Base-by-base conservation (phyloP, 1,140 invertebrate species). In the Popillia japonica region DNA sequence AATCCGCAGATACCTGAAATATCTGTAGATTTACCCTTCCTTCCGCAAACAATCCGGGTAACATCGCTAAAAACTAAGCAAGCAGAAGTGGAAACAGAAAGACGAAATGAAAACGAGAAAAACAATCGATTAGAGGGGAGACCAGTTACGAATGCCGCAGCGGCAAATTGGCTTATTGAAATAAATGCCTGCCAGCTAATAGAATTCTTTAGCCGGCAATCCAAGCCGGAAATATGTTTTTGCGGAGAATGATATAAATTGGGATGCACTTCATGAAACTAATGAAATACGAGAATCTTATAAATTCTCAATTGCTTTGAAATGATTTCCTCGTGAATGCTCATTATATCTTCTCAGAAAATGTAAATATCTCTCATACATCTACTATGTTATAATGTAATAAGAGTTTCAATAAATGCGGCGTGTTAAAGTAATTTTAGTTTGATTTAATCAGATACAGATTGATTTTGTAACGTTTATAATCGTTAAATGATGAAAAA, bases 151-250 rank as follows among this genome's bases (percentile, higher is more conserved):
- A 55, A 55, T 55, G 48, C 48, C 48, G 14, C 48, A 55, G 17
- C 48, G 48, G 48, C 48, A 17, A 55, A 55, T 55, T 55, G 48
- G 48, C 6, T 55, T 55, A 55, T 55, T n/a, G 48, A 55, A 55
- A 55, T 55, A 55, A 55, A 55, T 55, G 48, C 11, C 48, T 55
- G 48, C 48, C 17, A n/a, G 48, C 14, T 55, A 55, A 55, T 55
- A 55, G 48, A 55, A 55, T 55, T 55, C 48, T 55, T 55, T 55
- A 55, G 48, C 48, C 48, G 48, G 7, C 48, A 55, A 55, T 55
- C 48, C 48, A n/a, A 55, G 48, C 2, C 48, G 14, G 48, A 55
- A 55, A 55, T 55, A 17, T 55, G 14, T 55, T 55, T 55, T n/a
- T 17, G 14, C 48, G 48, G n/a, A n/a, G 17, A 55, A 55, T 55